phyloP scores from a whole-genome alignment of 2,797 vertebrate species.

The Schizopygopsis malacanthus region DNA sequence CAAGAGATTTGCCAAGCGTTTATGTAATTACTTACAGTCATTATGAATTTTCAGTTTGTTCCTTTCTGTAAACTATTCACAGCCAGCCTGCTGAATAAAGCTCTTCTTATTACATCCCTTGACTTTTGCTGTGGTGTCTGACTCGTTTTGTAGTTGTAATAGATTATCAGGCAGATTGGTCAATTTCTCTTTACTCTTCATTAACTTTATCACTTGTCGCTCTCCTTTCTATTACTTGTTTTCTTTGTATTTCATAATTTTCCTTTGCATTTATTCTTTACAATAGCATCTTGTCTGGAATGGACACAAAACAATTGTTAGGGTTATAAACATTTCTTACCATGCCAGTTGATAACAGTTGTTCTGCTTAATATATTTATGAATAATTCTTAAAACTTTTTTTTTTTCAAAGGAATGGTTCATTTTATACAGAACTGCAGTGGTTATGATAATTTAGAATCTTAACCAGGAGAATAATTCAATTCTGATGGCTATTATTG shows the following conservation, averaged over 20 bases:
- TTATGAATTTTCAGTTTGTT: not conserved
- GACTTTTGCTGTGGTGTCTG: slow-evolving; percentile 27
- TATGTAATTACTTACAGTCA: slow-evolving; percentile 32
- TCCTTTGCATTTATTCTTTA: not conserved
- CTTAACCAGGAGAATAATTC: not conserved
- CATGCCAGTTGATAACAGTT: too few relatives aligned
- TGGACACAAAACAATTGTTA: not conserved
- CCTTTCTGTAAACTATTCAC: slow-evolving; percentile 8
- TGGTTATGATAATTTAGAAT: not conserved
- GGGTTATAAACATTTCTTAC: not conserved
- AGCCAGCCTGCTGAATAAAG: slow-evolving; percentile 8
- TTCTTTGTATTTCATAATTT: not conserved
- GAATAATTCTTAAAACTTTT: too few relatives aligned
- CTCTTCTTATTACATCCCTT: slow-evolving; percentile 21
- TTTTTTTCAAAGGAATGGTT: not conserved
- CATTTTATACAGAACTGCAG: not conserved
- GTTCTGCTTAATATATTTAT: too few relatives aligned
- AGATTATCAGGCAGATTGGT: not conserved
- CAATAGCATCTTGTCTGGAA: not conserved
- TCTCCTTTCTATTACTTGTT: not conserved
- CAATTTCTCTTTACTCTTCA: not conserved
- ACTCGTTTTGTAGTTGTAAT: slow-evolving; percentile 37
- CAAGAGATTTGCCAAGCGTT: slow-evolving; percentile 22
- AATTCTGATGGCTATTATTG: too few relatives aligned
- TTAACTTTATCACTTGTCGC: slow-evolving; percentile 14